phyloP scores from a whole-genome alignment of 2,888 invertebrate species.

The Sphaerophoria taeniata region DNA sequence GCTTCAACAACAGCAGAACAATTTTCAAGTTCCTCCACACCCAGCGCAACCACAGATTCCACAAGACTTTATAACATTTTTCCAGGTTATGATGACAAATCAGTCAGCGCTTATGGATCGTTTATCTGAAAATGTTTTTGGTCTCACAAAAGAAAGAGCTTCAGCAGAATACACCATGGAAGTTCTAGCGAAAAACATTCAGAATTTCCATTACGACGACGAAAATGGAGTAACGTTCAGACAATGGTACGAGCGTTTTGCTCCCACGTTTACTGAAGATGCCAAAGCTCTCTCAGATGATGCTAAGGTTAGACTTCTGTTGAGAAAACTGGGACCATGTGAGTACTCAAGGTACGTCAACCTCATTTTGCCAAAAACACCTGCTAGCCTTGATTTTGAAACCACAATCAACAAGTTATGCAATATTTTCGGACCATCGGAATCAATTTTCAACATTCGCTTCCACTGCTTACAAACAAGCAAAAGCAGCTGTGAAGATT shows the following conservation, averaged over 20 bases:
- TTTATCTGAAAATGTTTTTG: constrained; percentile 6
- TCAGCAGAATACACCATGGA: constrained; percentile 19
- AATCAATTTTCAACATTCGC: constrained; percentile 35
- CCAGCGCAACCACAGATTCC: neutral
- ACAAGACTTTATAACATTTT: neutral
- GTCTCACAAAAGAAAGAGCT: neutral
- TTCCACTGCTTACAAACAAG: constrained; percentile 2
- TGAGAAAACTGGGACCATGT: constrained; percentile 31
- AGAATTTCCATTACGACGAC: constrained; percentile 31
- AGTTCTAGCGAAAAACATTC: constrained; percentile 28
- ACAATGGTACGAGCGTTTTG: constrained; percentile 27
- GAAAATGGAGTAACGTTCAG: constrained; percentile 35
- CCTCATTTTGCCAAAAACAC: constrained; percentile 69
- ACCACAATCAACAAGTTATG: constrained; percentile 51
- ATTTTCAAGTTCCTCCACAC: neutral
- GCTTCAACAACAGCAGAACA: neutral
- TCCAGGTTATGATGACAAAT: constrained; percentile 9
- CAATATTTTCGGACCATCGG: constrained; percentile 62
- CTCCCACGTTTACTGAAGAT: constrained; percentile 28
- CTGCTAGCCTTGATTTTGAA: constrained; percentile 48
- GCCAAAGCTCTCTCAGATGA: constrained; percentile 19
- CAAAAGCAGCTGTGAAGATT: constrained; percentile 4
- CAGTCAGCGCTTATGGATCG: constrained; percentile 19
- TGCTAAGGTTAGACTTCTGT: constrained; percentile 33
- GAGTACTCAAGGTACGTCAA: constrained; percentile 40